Base-by-base conservation (phyloP, 2,113 vertebrate genomes). In the Ranitomeya variabilis region DNA sequence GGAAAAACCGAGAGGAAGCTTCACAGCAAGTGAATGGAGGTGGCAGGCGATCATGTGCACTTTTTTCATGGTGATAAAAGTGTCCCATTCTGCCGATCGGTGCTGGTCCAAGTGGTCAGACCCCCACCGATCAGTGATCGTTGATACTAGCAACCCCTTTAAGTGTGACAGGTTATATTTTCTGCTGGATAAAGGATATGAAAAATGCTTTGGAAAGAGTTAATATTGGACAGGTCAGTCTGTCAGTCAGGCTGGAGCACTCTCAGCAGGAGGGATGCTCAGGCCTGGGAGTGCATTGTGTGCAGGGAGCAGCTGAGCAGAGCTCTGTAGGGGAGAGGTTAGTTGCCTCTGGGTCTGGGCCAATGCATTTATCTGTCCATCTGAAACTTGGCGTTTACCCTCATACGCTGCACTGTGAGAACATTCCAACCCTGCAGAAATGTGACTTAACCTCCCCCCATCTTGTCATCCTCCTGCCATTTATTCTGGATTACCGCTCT, bases 301-400 rank as follows among this genome's bases (percentile, higher is more conserved):
- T 82, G 55, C 18, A 23, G 73, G 73, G 21, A 52, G 79, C 66
- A 74, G 62, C 66, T 31, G 74, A 13, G n/a, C 45, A 52, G 66
- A 64, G 26, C 79, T 83, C 57, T 74, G 87, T 88, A 81, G 82
- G 82, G 82, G 82, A 85, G 74, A 85, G 82, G 74, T 79, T 79
- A 79, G 71, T 59, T 79, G 82, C 60, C 74, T 79, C 60, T 89
- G 87, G 87, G 87, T 7, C 60, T 19, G 7, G 74, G 82, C 87
- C 87, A 89, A 85, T 66, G 51, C 26, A 64, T 76, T 89, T 89
- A 88, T 89, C 87, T 89, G 87, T 84, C 82, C 87, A 85, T 89
- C 87, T 89, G 37, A 67, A 79, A 85, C 87, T 89, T 89, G 87
- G 87, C 87, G 62, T 89, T 89, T 89, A 85, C 87, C 81, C 82